phyloP scores from a whole-genome alignment of 2,113 vertebrate genomes.

The Peromyscus californicus region DNA sequence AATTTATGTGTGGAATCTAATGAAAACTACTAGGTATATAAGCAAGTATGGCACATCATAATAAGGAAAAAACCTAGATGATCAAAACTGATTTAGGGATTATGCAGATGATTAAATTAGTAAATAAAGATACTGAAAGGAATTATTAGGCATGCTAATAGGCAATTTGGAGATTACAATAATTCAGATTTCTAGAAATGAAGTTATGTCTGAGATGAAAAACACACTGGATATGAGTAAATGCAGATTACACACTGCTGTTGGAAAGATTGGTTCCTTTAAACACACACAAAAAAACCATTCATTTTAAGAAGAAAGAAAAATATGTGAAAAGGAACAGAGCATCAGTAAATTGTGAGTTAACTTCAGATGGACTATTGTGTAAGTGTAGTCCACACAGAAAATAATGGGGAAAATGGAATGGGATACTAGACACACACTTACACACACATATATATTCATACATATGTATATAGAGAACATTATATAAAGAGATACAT shows the following conservation, averaged over 20 bases:
- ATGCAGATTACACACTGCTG: neutral
- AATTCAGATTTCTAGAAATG: neutral
- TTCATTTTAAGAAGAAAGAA: neutral
- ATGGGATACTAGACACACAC: neutral
- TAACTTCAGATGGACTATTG: neutral
- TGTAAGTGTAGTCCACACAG: neutral
- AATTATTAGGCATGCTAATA: neutral
- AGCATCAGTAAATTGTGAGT: neutral
- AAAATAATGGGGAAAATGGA: neutral
- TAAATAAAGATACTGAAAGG: slow-evolving; percentile 9
- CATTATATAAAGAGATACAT: no score
- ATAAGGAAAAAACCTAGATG: neutral
- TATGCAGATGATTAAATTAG: neutral
- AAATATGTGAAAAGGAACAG: neutral
- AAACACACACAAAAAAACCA: neutral
- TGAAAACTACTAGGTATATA: neutral
- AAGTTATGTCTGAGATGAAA: neutral
- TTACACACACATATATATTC: neutral
- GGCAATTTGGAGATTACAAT: neutral
- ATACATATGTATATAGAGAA: neutral
- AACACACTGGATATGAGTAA: neutral
- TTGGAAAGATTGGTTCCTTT: neutral
- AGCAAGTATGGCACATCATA: neutral
- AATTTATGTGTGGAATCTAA: neutral
- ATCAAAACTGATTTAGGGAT: neutral